phyloP scores from a whole-genome alignment of 2,113 vertebrate genomes.

The Halichoeres trimaculatus region DNA sequence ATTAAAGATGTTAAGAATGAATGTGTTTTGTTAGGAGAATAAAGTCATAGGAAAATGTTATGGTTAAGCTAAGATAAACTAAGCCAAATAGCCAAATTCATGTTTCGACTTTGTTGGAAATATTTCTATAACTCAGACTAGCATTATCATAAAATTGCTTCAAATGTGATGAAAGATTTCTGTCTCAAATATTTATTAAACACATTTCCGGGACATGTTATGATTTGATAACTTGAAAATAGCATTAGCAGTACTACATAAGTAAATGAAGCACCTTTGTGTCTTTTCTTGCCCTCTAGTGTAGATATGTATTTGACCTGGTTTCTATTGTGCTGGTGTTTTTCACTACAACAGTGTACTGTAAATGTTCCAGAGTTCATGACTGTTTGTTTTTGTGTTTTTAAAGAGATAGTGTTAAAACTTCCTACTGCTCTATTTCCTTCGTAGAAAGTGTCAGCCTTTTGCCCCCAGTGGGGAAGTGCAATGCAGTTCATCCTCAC shows the following conservation, averaged over 20 bases:
- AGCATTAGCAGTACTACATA: not conserved
- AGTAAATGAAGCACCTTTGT: not conserved
- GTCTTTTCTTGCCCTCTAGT: slow-evolving; percentile 2
- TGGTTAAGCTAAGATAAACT: too few relatives aligned
- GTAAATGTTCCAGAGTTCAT: slow-evolving; percentile 16
- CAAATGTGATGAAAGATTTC: not conserved
- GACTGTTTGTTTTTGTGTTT: slow-evolving; percentile 15
- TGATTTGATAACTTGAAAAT: not conserved
- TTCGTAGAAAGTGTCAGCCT: slow-evolving; percentile 16
- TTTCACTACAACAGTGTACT: slow-evolving; percentile 1
- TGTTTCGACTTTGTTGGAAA: too few relatives aligned
- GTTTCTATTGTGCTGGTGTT: slow-evolving; percentile 35
- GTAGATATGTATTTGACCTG: slow-evolving; percentile 41
- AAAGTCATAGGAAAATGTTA: too few relatives aligned
- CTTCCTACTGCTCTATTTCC: not conserved
- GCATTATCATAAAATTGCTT: not conserved
- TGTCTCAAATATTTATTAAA: too few relatives aligned
- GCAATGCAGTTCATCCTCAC: slow-evolving; percentile 51
- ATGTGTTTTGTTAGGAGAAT: too few relatives aligned
- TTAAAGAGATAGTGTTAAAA: slow-evolving; percentile 15
- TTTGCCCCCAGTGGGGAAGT: slow-evolving; percentile 8
- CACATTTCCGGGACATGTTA: too few relatives aligned
- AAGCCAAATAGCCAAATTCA: too few relatives aligned
- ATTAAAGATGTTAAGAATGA: too few relatives aligned
- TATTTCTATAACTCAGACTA: not conserved